phyloP scores from a whole-genome alignment of 35 echinoderm and acorn worm species.

The Ptychodera flava region DNA sequence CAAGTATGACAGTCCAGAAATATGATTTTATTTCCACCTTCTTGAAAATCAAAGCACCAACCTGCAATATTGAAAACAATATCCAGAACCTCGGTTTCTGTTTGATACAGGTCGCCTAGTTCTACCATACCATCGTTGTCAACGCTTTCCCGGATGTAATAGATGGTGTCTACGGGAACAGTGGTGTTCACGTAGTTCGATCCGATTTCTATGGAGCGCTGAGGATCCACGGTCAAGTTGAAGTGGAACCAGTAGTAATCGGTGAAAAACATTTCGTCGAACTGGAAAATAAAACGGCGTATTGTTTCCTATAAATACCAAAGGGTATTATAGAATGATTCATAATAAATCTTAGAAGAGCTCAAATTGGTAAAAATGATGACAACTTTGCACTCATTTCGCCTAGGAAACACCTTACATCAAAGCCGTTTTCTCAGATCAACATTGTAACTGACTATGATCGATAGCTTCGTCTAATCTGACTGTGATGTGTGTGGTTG shows the following conservation, averaged over 20 bases:
- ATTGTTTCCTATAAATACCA: too few species aligned
- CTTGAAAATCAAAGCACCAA: slow-evolving; percentile 13
- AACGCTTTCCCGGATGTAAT: slow-evolving; percentile 32
- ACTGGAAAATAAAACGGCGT: slow-evolving; percentile 37
- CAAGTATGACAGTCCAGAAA: too few species aligned
- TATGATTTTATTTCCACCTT: too few species aligned
- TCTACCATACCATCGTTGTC: slow-evolving; percentile 34
- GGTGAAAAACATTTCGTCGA: slow-evolving; percentile 76
- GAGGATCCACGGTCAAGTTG: slow-evolving; percentile 74
- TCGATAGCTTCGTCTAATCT: too few species aligned
- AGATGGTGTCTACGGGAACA: slow-evolving; percentile 59
- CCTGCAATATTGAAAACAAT: slow-evolving; percentile 60
- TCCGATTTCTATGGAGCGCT: slow-evolving; percentile 52
- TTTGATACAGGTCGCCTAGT: slow-evolving; percentile 46
- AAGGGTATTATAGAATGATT: too few species aligned
- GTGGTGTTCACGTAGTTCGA: slow-evolving; percentile 68
- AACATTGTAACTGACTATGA: too few species aligned
- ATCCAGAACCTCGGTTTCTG: slow-evolving; percentile 61
- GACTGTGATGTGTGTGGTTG: too few species aligned
- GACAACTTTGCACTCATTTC: too few species aligned
- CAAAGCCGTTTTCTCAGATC: too few species aligned
- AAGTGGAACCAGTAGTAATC: slow-evolving; percentile 78
- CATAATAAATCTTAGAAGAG: too few species aligned
- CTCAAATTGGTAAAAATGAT: too few species aligned
- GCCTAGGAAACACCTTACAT: too few species aligned